Percentiles rank a stretch among this genome's conserved stretches.
phyloP scores from a whole-genome alignment of 2,888 invertebrate species.

The Drosophila bunnanda region DNA sequence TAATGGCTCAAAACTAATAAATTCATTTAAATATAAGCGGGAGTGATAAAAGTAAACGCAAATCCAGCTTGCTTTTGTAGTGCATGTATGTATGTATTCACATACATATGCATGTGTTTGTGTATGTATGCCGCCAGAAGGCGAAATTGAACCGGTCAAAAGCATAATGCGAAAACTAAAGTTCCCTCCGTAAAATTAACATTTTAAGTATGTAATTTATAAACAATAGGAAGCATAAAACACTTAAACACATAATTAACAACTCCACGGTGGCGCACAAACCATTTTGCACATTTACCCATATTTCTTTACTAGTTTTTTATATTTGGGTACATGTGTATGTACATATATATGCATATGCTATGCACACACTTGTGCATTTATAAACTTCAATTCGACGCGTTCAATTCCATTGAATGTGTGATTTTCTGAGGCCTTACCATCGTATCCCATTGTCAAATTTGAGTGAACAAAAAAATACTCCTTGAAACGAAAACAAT shows the following conservation, averaged over 20 bases:
- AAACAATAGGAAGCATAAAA: neutral
- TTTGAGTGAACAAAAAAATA: conserved; percentile 34
- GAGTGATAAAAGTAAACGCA: neutral
- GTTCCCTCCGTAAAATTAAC: neutral
- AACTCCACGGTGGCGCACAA: neutral
- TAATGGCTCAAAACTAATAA: neutral
- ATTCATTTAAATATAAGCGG: neutral
- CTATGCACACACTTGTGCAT: conserved; percentile 55
- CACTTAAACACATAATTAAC: no score
- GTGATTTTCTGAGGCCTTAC: conserved; percentile 45
- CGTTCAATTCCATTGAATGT: neutral
- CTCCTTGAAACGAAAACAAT: conserved; percentile 47
- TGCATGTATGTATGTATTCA: neutral
- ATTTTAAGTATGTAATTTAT: no score
- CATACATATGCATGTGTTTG: conserved; percentile 5
- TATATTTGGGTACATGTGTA: conserved; percentile 9
- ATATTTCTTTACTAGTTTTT: conserved; percentile 6
- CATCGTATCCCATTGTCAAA: conserved; percentile 66
- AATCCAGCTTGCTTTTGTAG: neutral
- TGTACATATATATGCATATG: conserved; percentile 26
- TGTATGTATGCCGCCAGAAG: conserved; percentile 11
- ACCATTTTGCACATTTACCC: neutral
- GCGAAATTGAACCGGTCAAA: conserved; percentile 23
- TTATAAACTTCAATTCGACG: neutral
- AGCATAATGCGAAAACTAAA: neutral